Conservation (phyloP, 2,797 vertebrate species). For the Hippocampus kuda region DNA sequence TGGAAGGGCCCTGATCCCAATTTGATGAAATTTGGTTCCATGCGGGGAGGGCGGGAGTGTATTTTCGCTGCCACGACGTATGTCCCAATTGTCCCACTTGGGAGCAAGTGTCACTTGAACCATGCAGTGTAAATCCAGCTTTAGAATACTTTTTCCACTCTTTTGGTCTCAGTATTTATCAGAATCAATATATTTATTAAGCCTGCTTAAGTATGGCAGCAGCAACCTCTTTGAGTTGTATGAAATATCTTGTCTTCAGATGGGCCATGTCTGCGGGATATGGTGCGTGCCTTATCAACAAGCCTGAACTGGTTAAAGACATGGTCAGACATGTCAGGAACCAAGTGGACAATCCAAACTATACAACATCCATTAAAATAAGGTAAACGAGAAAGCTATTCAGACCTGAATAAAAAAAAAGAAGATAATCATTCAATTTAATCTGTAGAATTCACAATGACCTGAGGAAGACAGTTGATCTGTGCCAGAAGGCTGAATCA, state of each 20-base stretch:
- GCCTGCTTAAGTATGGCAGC: too few species aligned
- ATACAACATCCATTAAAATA: slow-evolving; percentile 90
- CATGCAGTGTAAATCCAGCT: too few species aligned
- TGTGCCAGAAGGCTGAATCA: slow-evolving; percentile 89
- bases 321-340: slow-evolving; percentile 87
- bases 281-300: slow-evolving; percentile 93
- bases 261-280: slow-evolving; percentile 93
- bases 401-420: background rate
- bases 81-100: background rate
- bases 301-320: slow-evolving; percentile 85
- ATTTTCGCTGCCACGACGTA: background rate
- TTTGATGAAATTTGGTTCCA: too few species aligned
- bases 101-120: background rate
- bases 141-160: too few species aligned
- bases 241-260: slow-evolving; percentile 58
- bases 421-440: too few species aligned
- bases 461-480: slow-evolving; percentile 80
- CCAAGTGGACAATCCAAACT: slow-evolving; percentile 79
- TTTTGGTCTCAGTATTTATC: too few species aligned
- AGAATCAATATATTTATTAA: too few species aligned
- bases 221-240: too few species aligned
- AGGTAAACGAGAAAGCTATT: slow-evolving; percentile 61
- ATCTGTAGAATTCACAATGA: slow-evolving; percentile 82
- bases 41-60: background rate
- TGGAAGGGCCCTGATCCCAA: too few species aligned